Base-by-base conservation (phyloP, 1,140 invertebrate genomes). In the Ruditapes philippinarum region DNA sequence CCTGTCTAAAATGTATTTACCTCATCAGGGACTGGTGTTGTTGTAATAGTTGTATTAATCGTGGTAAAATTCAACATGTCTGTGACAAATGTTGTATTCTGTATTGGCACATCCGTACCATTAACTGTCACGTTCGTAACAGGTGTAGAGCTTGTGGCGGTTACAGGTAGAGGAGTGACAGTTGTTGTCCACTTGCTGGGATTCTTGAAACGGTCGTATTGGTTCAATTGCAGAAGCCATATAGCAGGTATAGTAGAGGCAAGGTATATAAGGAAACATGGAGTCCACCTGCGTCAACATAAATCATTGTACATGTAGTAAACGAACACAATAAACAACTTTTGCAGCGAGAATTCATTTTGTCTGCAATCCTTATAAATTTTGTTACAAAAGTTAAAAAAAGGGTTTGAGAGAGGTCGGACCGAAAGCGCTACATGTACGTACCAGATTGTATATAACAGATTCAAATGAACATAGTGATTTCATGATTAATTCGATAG, bases 201-300 rank as follows among this genome's bases (percentile, higher is more conserved):
- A 40, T 70, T 70, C 0, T 49, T 28, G n/a, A 62, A 82, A 28
- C 54, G 57, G 12, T 62, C 45, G 1, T 90, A 81, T 36, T 68
- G 88, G 28, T 91, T 60, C 11, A 94, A 45, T 81, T 94, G 91
- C 54, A 94, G 90, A 28, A 94, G 76, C 94, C 94, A 94, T 28
- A 94, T 91, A 0, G 79, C 40, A 14, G 94, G 93, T 19, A 94
- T 54, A 4, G 91, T 92, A 14, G 91, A 74, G n/a, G 51, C 45
- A 62, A 94, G 85, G 89, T 93, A 94, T 85, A 92, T 91, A 42
- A 94, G 88, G 45, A 94, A 92, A 85, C 90, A 91, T n/a, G 92
- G 90, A n/a, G 90, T 91, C 74, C 93, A 92, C 92, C 94, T 94
- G 19, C 31, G n/a, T n/a, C n/a, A n/a, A n/a, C n/a, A n/a, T n/a